A percentile compares a stretch with the other conserved stretches of the same genome.
Evolutionary conservation across 2,797 vertebrate genomes (phyloP).

Genomic region (Eurystomus glaucurus): DNA sequence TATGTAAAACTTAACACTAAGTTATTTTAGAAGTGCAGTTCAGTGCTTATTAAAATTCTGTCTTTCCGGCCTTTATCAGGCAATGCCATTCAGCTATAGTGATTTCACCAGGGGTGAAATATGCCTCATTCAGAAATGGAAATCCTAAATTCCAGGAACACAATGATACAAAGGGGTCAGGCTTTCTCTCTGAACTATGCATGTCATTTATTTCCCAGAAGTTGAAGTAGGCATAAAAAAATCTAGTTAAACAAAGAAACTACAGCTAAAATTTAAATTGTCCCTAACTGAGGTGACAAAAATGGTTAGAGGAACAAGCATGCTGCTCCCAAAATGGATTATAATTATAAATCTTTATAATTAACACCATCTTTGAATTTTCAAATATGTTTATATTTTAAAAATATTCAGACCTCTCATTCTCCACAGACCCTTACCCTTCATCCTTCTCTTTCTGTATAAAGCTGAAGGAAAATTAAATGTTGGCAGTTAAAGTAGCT

Average conservation of each 20-base stretch:
- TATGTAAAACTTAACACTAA: constrained; percentile 50
- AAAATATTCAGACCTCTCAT: not conserved
- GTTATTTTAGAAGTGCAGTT: constrained; percentile 38
- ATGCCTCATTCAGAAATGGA: constrained; percentile 59
- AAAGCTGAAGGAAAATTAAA: constrained; percentile 54
- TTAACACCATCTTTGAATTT: constrained; percentile 37
- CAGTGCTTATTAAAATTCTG: constrained; percentile 59
- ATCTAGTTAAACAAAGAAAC: constrained; percentile 32
- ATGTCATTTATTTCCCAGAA: constrained; percentile 32
- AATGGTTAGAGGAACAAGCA: not conserved
- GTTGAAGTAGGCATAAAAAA: constrained; percentile 37
- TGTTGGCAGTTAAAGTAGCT: constrained; percentile 58
- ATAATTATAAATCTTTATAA: constrained; percentile 44
- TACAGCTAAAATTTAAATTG: constrained; percentile 31
- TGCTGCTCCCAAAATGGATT: not conserved
- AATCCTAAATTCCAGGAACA: constrained; percentile 63
- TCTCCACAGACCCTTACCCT: not conserved
- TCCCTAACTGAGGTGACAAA: constrained; percentile 16
- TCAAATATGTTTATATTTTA: not conserved
- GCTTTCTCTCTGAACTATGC: constrained; percentile 17
- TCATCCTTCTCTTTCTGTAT: not conserved
- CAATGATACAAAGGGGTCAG: constrained; percentile 17
- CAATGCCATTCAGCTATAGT: constrained; percentile 50
- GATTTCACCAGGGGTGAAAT: constrained; percentile 69
- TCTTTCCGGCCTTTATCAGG: constrained; percentile 48